phyloP scores from a whole-genome alignment of 2,888 invertebrate species.

The Junonia oenone region DNA sequence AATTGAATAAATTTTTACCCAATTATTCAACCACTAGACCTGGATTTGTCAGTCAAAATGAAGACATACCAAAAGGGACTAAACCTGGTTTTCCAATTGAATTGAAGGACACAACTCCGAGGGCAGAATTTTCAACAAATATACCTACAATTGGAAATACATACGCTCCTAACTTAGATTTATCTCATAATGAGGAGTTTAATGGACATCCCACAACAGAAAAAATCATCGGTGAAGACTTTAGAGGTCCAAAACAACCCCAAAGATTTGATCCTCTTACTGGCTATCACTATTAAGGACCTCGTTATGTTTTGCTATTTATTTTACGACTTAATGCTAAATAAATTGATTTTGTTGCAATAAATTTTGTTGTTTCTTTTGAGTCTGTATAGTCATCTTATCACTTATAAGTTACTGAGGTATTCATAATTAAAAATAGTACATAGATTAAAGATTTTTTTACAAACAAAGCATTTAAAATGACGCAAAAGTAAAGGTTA shows the following conservation, averaged over 20 bases:
- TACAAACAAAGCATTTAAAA: too few species aligned
- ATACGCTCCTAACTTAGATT: constrained; percentile 2
- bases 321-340: background rate
- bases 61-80: background rate
- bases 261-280: constrained; percentile 51
- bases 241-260: constrained; percentile 55
- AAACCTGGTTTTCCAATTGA: background rate
- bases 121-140: background rate
- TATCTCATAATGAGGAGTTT: background rate
- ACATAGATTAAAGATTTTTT: too few species aligned
- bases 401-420: too few species aligned
- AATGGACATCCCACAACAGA: constrained; percentile 25
- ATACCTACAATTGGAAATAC: background rate
- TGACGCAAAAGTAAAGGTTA: too few species aligned
- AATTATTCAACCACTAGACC: background rate
- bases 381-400: too few species aligned
- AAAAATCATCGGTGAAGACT: constrained; percentile 51
- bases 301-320: constrained; percentile 3
- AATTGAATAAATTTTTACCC: background rate
- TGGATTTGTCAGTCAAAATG: background rate
- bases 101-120: background rate
- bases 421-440: too few species aligned
- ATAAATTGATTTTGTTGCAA: background rate
- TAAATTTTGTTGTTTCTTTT: background rate
- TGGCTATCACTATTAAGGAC: constrained; percentile 56